A percentile compares a stretch with the other conserved stretches of the same genome.
Evolutionary conservation across 2,888 invertebrate genomes (phyloP).

Genomic region (Chrysodeixis includens): DNA sequence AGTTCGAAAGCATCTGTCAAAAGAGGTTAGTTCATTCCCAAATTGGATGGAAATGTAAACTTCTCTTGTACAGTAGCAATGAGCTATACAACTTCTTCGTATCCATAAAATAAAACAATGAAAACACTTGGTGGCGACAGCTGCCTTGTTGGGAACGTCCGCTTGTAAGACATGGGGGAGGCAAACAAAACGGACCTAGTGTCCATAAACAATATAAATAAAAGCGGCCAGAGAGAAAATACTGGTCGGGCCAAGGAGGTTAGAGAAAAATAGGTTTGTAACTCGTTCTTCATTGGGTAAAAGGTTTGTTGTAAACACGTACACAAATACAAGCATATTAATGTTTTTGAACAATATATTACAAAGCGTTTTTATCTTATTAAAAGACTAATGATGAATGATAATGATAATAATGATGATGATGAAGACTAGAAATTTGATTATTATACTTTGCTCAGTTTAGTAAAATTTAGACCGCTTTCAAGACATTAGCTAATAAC

Average conservation of each 20-base stretch:
- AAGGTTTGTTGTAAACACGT: slow-evolving; percentile 1
- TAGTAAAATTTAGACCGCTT: too few species aligned
- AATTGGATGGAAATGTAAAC: background rate
- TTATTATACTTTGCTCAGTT: too few species aligned
- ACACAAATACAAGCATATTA: background rate
- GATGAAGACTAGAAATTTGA: too few species aligned
- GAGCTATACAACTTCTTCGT: background rate
- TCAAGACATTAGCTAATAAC: too few species aligned
- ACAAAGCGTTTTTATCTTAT: background rate
- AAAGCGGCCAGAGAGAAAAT: slow-evolving; percentile 34
- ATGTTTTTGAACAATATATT: background rate
- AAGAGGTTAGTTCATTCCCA: background rate
- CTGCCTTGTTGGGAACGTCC: slow-evolving; percentile 35
- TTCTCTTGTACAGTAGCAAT: background rate
- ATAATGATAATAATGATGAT: too few species aligned
- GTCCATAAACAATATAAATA: slow-evolving; percentile 49
- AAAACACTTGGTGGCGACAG: slow-evolving; percentile 38
- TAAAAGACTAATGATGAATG: too few species aligned
- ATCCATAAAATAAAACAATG: slow-evolving; percentile 10
- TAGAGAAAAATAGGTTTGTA: slow-evolving; percentile 14
- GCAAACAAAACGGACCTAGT: slow-evolving; percentile 33
- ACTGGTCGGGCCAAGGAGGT: slow-evolving; percentile 18
- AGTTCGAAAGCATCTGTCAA: too few species aligned
- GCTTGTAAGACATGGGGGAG: slow-evolving; percentile 42
- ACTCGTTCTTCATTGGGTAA: background rate